Evolutionary conservation across 2,113 vertebrate genomes (phyloP).

Genomic region (Pterocles burchelli): DNA sequence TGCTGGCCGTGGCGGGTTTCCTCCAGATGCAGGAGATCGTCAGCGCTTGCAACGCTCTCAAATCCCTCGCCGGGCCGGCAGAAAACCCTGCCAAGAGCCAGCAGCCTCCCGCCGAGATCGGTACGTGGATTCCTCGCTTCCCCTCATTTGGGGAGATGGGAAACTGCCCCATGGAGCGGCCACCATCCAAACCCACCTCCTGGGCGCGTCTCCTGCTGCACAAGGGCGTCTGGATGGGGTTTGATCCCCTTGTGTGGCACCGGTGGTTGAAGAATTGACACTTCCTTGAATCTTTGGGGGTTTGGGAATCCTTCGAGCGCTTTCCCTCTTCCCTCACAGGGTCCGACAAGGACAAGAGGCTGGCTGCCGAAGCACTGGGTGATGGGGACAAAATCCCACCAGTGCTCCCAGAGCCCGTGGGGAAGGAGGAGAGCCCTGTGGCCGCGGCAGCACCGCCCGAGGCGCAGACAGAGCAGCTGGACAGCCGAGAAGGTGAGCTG

Average conservation of each 20-base stretch:
- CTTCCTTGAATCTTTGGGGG: neutral
- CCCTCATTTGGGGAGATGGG: too few relatives aligned
- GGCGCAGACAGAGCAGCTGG: neutral
- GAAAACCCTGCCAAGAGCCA: neutral
- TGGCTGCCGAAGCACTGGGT: neutral
- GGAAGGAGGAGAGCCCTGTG: neutral
- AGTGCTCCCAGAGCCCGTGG: rapidly evolving
- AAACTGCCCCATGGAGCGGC: neutral
- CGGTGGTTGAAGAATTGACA: neutral
- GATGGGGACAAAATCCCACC: neutral
- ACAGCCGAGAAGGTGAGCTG: neutral
- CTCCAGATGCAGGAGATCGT: constrained; percentile 95
- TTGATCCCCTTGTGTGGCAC: neutral
- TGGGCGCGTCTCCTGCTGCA: rapidly evolving
- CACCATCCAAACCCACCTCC: neutral
- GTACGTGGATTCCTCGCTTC: neutral
- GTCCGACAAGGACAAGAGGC: neutral
- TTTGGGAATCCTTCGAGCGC: neutral
- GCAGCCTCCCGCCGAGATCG: neutral
- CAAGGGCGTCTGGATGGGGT: neutral
- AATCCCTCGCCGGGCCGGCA: constrained; percentile 73
- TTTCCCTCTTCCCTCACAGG: neutral
- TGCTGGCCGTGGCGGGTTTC: constrained; percentile 91
- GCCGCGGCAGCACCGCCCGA: constrained; percentile 27
- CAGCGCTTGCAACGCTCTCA: constrained; percentile 89